phyloP scores from a whole-genome alignment of 2,113 vertebrate genomes.

The Cichladusa arquata region DNA sequence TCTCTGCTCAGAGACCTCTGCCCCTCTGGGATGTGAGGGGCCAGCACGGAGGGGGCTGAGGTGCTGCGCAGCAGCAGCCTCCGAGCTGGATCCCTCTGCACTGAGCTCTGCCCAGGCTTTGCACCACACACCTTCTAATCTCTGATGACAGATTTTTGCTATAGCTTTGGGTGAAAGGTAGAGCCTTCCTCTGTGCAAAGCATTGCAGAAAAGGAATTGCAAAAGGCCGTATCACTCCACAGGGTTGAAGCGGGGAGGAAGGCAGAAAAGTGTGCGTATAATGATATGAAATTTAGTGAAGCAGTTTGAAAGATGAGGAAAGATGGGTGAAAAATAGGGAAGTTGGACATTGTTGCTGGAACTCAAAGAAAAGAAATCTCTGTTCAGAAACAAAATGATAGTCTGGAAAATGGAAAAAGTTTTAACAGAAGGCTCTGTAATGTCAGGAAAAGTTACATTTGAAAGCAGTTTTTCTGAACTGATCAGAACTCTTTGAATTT shows the following conservation, averaged over 20 bases:
- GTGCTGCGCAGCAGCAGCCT: neutral
- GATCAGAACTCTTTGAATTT: constrained; percentile 49
- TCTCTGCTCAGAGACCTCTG: neutral
- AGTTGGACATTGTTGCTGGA: neutral
- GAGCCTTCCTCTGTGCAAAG: neutral
- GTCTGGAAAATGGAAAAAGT: constrained; percentile 31
- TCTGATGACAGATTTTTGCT: neutral
- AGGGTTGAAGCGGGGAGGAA: neutral
- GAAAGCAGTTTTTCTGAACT: constrained; percentile 29
- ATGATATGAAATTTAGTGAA: neutral
- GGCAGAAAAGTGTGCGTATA: neutral
- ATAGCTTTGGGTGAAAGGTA: neutral
- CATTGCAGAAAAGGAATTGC: neutral
- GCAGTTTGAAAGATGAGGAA: neutral
- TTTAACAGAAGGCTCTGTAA: constrained; percentile 7
- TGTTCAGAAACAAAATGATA: constrained; percentile 28
- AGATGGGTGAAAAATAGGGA: neutral
- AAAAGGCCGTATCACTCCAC: neutral
- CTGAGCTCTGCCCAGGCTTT: neutral
- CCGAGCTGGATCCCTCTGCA: neutral
- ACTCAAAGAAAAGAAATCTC: constrained; percentile 1
- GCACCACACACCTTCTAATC: accelerated
- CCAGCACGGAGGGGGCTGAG: neutral
- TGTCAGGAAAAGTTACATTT: neutral
- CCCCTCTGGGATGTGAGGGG: neutral